phyloP scores from a whole-genome alignment of 2,888 invertebrate species.

The Yponomeuta sedellus region DNA sequence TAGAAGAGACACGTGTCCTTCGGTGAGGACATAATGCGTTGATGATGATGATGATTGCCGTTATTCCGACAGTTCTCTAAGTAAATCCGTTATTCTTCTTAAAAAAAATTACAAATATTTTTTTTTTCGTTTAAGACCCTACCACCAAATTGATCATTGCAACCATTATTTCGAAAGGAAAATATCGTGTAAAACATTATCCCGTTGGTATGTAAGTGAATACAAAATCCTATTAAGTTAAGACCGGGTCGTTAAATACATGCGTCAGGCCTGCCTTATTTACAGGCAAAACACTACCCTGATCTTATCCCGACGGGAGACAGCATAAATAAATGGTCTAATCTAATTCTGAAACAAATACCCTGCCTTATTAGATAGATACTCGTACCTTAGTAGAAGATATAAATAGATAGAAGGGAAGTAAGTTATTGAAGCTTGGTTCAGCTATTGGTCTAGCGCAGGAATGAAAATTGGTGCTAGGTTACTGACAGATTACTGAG shows the following conservation, averaged over 20 bases:
- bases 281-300: constrained; percentile 34
- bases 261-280: constrained; percentile 40
- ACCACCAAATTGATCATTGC: too few species aligned
- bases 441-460: neutral
- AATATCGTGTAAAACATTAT: neutral
- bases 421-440: neutral
- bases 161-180: too few species aligned
- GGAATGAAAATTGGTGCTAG: too few species aligned
- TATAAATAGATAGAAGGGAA: neutral
- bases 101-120: too few species aligned
- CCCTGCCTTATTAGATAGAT: constrained; percentile 20
- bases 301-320: constrained; percentile 45
- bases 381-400: constrained; percentile 4
- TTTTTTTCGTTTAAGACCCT: too few species aligned
- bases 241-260: constrained; percentile 14
- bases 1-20: too few species aligned
- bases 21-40: too few species aligned
- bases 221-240: constrained; percentile 3
- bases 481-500: too few species aligned
- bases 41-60: too few species aligned
- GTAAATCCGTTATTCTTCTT: too few species aligned
- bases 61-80: too few species aligned
- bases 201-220: neutral
- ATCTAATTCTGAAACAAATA: constrained; percentile 33
- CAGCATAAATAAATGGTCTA: constrained; percentile 50